phyloP scores from a whole-genome alignment of 2,888 invertebrate genomes.

The Tenodera sinensis region DNA sequence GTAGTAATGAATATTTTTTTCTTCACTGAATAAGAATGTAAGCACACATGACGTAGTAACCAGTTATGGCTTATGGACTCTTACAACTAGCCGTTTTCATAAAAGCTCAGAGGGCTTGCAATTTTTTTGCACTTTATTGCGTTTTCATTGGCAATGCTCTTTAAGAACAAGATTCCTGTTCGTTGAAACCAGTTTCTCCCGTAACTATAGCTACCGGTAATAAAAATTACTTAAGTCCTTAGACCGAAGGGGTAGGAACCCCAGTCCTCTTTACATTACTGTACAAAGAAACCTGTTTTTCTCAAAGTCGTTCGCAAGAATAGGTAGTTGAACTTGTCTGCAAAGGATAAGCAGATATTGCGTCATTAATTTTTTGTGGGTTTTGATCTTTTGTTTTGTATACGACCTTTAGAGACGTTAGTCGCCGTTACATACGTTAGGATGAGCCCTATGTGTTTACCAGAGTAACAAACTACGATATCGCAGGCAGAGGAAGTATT shows the following conservation, averaged over 20 bases:
- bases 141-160: not conserved
- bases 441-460: not conserved
- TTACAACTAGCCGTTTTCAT: not conserved
- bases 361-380: not conserved
- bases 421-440: not conserved
- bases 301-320: not conserved
- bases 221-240: not conserved
- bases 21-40: no score
- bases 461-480: no score
- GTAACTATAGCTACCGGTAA: not conserved
- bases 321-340: not conserved
- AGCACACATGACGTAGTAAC: no score
- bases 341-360: not conserved
- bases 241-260: not conserved
- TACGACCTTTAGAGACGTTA: not conserved
- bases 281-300: not conserved
- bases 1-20: no score
- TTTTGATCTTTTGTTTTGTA: not conserved
- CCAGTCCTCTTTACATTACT: not conserved
- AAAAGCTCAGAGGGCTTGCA: not conserved
- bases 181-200: not conserved
- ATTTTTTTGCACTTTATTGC: not conserved
- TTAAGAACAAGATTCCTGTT: not conserved
- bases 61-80: no score
- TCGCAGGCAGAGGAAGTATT: no score